These are phyloP conservation scores for Apostichopus parvimensis DNA, from an alignment of 35 echinoderm and acorn worm genomes.

Conservation along the genomic window DNA sequence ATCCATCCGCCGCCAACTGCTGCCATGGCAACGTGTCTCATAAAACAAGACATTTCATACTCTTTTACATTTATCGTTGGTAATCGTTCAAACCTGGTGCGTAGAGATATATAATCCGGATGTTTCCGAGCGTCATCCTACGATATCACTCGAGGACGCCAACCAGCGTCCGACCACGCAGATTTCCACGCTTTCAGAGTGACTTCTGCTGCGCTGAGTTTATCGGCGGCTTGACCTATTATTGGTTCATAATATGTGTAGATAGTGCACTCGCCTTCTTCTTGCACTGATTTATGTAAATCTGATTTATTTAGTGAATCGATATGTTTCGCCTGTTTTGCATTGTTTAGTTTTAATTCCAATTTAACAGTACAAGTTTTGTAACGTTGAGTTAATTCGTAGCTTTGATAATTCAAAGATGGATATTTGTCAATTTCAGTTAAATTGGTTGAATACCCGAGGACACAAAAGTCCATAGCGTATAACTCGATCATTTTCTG, in stretches of 20 bases:
- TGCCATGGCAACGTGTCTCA: constrained; percentile 1
- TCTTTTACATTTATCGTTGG: not conserved
- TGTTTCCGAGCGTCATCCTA: not conserved
- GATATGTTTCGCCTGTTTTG: not conserved
- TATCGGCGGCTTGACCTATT: not conserved
- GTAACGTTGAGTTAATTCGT: not conserved
- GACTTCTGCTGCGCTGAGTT: too few species aligned
- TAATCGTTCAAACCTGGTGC: not conserved
- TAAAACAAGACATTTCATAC: not conserved
- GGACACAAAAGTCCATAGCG: not conserved
- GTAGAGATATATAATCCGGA: not conserved
- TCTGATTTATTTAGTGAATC: not conserved
- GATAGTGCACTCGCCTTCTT: not conserved
- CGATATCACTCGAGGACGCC: not conserved
- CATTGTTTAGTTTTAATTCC: not conserved
- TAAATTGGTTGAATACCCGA: too few species aligned
- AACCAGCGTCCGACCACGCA: not conserved
- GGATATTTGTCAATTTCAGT: too few species aligned
- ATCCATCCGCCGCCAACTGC: not conserved
- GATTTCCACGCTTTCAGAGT: not conserved
- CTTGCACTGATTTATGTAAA: not conserved
- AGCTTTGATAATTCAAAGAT: not conserved
- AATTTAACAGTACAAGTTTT: not conserved
- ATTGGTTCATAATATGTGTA: not conserved
- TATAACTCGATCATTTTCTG: not conserved